Evolutionary conservation across 2,113 vertebrate species (phyloP).

Genomic region (Erpornis zantholeuca): DNA sequence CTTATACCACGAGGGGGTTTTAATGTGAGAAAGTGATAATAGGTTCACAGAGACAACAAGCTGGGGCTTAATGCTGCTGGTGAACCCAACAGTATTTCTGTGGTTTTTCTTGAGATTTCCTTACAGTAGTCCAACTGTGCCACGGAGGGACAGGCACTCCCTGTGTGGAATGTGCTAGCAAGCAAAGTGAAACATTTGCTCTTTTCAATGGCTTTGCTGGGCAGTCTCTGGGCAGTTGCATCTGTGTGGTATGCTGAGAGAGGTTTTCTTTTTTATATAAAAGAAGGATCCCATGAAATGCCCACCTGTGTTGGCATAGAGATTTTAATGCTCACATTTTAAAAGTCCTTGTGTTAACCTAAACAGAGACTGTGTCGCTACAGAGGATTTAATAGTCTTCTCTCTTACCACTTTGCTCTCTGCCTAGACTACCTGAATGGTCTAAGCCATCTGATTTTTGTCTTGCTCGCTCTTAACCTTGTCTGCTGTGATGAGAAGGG

Average conservation of each 20-base stretch:
- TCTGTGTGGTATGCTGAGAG: background rate
- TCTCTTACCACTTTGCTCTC: background rate
- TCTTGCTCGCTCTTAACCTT: background rate
- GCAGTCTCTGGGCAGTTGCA: background rate
- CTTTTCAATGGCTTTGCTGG: background rate
- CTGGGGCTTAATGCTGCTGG: background rate
- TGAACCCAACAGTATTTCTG: background rate
- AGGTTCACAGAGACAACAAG: constrained; percentile 21
- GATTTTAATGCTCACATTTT: background rate
- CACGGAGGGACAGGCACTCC: background rate
- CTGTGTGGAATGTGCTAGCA: background rate
- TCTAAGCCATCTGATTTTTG: background rate
- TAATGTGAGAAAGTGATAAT: constrained; percentile 52
- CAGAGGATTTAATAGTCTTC: background rate
- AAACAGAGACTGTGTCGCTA: background rate
- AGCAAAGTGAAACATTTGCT: background rate
- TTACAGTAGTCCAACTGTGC: background rate
- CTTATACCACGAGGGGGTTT: background rate
- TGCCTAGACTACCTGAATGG: background rate
- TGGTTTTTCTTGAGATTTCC: background rate
- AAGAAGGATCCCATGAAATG: background rate
- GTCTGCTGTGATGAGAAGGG: background rate
- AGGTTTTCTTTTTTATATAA: background rate
- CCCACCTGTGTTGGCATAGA: background rate
- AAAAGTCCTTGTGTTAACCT: background rate